Conservation (phyloP, 1,140 invertebrate species). For the Sycobia sp. region DNA sequence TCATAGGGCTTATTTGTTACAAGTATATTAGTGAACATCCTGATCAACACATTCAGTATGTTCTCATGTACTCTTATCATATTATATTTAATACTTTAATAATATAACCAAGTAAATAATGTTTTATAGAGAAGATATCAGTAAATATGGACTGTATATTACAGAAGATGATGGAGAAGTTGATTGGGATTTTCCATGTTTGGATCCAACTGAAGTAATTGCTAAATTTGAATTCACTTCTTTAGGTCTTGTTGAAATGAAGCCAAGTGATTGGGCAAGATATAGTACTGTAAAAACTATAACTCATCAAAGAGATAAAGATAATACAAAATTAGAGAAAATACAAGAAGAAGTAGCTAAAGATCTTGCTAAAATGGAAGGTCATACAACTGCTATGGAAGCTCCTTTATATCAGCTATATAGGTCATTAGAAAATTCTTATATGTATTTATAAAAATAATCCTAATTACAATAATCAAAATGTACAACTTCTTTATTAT, state of each 20-base stretch:
- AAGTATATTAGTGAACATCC: conserved; percentile 66
- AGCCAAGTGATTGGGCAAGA: conserved; percentile 55
- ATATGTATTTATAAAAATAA: neutral
- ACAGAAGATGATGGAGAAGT: conserved; percentile 97
- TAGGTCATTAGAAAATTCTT: conserved; percentile 44
- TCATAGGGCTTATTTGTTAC: conserved; percentile 93
- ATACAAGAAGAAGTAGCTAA: conserved; percentile 51
- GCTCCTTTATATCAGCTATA: conserved; percentile 85
- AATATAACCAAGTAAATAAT: neutral
- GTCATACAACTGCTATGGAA: conserved; percentile 76
- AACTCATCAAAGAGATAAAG: conserved; percentile 42
- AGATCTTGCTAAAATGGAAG: conserved; percentile 68
- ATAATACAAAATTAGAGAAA: conserved; percentile 54
- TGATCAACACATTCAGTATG: conserved; percentile 65
- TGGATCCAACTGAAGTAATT: conserved; percentile 85
- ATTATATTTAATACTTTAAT: no score
- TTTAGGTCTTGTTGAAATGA: conserved; percentile 82
- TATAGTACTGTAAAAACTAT: conserved; percentile 43
- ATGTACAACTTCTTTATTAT: conserved; percentile 10
- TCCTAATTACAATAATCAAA: conserved; percentile 1
- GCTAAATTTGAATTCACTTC: conserved; percentile 91
- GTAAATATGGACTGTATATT: conserved; percentile 85
- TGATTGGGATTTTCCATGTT: conserved; percentile 88
- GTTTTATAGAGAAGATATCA: conserved; percentile 61
- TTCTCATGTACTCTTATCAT: conserved; percentile 19